Base-by-base conservation (phyloP, 2,888 invertebrate species). In the Lasioglossum villosulum region DNA sequence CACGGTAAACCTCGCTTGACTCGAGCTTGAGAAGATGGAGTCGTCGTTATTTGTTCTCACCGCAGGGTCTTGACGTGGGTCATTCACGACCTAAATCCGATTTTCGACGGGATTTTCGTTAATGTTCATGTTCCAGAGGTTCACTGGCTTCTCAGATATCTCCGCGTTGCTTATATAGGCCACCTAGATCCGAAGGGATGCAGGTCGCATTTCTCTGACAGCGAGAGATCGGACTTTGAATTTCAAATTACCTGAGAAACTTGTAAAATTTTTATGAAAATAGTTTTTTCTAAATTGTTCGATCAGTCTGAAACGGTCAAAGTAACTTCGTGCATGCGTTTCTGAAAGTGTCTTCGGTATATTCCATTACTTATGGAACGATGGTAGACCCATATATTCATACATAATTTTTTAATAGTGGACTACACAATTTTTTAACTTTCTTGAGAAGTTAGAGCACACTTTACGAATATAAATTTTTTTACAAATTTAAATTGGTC, bases 21-120 rank as follows among this genome's bases (percentile, higher is more conserved):
- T 88, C 78, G 73, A 87, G 87, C 90, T 87, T 85, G 86, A 87
- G 90, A 86, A 90, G 87, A 90, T 86, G 88, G 88, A 88, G 91
- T 92, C 92, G 88, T 84, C 89, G 90, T 91, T 91, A 92, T 92
- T 93, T 92, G 91, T 93, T 88, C 87, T 88, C 88, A 86, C 89
- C 90, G 52, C 59, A 56, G 71, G 75, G 75, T 77, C 45, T 14
- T 84, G 79, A 83, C 78, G 78, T 80, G 80, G 84, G 86, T 89
- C 88, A 78, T 73, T 84, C 74, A 68, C 78, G 68, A 70, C 70
- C 84, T 39, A 79, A n/a, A 84, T 77, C 74, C 74, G 72, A 78
- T 76, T 78, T 45, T 68, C 81, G 23, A 59, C 75, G 75, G 72
- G 42, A 75, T 80, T 70, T 14, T 23, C 5, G 39, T 37, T 73